Conservation (phyloP, 2,888 invertebrate species). For the Aquatica leii region DNA sequence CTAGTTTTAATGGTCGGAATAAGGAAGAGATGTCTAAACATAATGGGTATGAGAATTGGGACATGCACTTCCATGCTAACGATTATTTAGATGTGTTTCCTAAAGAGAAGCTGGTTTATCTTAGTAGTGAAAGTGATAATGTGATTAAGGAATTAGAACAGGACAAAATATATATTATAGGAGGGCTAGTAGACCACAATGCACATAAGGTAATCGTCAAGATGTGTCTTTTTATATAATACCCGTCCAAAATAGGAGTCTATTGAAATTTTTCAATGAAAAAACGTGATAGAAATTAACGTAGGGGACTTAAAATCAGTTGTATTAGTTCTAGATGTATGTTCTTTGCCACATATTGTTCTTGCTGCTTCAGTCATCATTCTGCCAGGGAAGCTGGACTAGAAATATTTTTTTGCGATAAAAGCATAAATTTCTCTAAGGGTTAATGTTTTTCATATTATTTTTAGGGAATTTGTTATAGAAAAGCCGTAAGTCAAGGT, state of each 20-base stretch:
- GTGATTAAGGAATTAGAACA: slow-evolving; percentile 77
- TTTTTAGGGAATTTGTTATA: slow-evolving; percentile 82
- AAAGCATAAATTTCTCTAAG: no score
- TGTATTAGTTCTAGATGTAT: no score
- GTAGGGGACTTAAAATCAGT: no score
- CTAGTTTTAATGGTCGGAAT: slow-evolving; percentile 79
- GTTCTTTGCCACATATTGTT: no score
- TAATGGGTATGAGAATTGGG: slow-evolving; percentile 92
- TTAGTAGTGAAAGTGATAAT: slow-evolving; percentile 94
- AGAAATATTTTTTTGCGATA: no score
- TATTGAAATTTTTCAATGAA: slow-evolving; percentile 83
- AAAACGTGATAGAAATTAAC: slow-evolving; percentile 73
- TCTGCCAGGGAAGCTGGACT: no score
- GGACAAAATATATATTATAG: slow-evolving; percentile 89
- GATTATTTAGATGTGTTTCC: slow-evolving; percentile 76
- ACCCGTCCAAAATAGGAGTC: slow-evolving; percentile 42
- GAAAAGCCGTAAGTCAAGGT: slow-evolving; percentile 79
- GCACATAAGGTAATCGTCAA: slow-evolving; percentile 79
- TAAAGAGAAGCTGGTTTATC: slow-evolving; percentile 83
- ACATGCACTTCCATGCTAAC: slow-evolving; percentile 77
- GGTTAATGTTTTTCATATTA: slow-evolving; percentile 4
- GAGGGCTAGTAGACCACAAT: slow-evolving; percentile 98
- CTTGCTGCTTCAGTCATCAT: no score
- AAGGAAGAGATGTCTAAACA: slow-evolving; percentile 80
- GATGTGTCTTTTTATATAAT: not conserved